Percentiles rank a stretch among this genome's conserved stretches.
Conservation (phyloP, 92 coral and sea anemone genomes). For the Epizoanthus ramosus region DNA sequence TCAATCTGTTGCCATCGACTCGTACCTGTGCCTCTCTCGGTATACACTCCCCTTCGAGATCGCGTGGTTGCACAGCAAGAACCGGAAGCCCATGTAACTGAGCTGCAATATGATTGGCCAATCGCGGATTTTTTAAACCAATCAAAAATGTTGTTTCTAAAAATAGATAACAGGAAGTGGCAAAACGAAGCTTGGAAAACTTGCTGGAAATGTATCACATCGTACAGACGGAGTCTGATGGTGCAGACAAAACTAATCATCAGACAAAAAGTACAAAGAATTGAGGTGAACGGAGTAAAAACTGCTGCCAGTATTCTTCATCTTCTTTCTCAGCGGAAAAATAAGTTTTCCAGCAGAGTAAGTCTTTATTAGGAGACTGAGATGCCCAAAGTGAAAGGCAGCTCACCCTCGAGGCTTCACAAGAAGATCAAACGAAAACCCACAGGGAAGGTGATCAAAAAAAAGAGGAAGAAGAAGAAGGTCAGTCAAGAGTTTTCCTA, state of each 20-base stretch:
- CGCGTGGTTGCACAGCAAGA: constrained; percentile 65
- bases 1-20: background rate
- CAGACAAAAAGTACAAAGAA: background rate
- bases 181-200: constrained; percentile 25
- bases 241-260: constrained; percentile 25
- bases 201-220: no score
- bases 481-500: background rate
- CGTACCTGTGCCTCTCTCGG: background rate
- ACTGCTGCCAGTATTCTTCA: background rate
- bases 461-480: constrained; percentile 56
- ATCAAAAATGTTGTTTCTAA: constrained; percentile 65
- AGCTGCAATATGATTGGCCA: constrained; percentile 45
- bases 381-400: constrained; percentile 83
- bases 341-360: background rate
- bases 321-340: background rate
- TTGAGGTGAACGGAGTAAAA: background rate
- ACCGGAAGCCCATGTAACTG: constrained; percentile 61
- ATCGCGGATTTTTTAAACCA: constrained; percentile 50
- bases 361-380: background rate
- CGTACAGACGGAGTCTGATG: constrained; percentile 26
- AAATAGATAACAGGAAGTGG: constrained; percentile 83
- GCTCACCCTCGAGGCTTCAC: constrained; percentile 64
- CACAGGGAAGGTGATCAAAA: constrained; percentile 48
- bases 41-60: constrained; percentile 1
- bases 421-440: constrained; percentile 73